Base-by-base conservation (phyloP, 2,113 vertebrate species). In the Gobiocypris rarus region DNA sequence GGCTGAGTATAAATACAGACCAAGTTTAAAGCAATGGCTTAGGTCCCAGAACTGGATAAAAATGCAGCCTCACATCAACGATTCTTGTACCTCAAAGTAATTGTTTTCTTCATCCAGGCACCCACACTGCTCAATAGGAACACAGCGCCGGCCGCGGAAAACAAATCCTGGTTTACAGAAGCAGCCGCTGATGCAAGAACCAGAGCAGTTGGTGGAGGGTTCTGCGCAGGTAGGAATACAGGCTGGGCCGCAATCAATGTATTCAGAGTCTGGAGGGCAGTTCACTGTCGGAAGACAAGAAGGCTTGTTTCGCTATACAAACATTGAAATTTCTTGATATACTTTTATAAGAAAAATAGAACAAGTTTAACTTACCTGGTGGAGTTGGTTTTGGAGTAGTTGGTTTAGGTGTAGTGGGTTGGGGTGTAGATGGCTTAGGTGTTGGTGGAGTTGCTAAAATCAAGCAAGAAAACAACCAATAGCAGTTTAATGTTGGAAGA, bases 121-220 rank as follows among this genome's bases (percentile, higher is more conserved):
- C 34, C 91, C 89, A 85, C 96, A 96, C 83, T 90, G 90, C 4
- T 95, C 93, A 34, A 93, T 84, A 1, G 87, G 93, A 48, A 96
- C 88, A 76, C 95, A 96, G 9, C 4, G 87, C 1, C 43, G 69
- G 6, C 90, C 91, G 9, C 87, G 92, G 73, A 94, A 93, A 87
- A 96, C 89, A 86, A 92, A 95, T 6, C 95, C 95, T 19, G 91
- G 91, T 83, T 94, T 92, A 61, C 96, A 96, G 91, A 95, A 94
- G 59, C 95, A 96, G 61, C 91, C 95, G 0, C 86, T 93, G 73
- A 90, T 90, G 80, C 96, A 96, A 45, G 87, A 86, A 5, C 88
- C 86, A 45, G 83, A 85, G 2, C 94, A 95, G 86, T 88, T 93
- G 79, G 91, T 92, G 22, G 90, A 94, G 48, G 94, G 95, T 52